Evolutionary conservation across 2,113 vertebrate genomes (phyloP), one percentile per base, ranked within the genome.

Genomic region (Gorilla gorilla): DNA sequence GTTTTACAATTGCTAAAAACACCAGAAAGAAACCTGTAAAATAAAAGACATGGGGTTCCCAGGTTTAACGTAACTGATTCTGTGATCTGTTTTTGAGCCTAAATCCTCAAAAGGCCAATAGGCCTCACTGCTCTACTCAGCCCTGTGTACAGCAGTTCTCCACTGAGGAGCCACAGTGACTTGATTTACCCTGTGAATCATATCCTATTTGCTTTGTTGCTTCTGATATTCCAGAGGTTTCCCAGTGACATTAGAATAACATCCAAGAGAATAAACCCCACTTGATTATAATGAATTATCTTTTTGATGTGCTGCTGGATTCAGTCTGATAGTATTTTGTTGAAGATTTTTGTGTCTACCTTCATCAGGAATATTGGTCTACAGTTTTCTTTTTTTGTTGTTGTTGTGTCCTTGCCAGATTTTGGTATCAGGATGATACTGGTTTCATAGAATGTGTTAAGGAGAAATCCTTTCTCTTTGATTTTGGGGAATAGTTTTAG

Each of bases 1-100:
- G 35, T 85, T 81, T 96, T 50, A 93, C 35, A 48, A 43, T 3
- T 85, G 52, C n/a, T 84, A 68, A 88, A 90, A 94, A 90, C 50
- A 83, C 17, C 13, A 59, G 48, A 93, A 61, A 84, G 18, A 80
- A 52, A 93, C 35, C 45, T 81, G 23, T 30, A 84, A 59, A 57
- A 45, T 35, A 48, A 64, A 84, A 87, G 45, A 32, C 50, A n/a
- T 3, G 50, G 30, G 35, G n/a, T 64, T 73, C 55, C 45, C 61
- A 57, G n/a, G 61, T 79, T 88, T 73, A 82, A 66, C 12, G 14
- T 72, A 43, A 64, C 7, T 70, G n/a, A 78, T 12, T 55, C 64
- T 16, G 43, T 38, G 45, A 75, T 35, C 55, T 38, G 27, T 40
- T 80, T 82, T 35, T 76, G 48, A 75, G 43, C n/a, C 55, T 55